Evolutionary conservation across 2,888 invertebrate species (phyloP), one percentile per base, ranked within the genome.

Genomic region (Osedax frankpressi): DNA sequence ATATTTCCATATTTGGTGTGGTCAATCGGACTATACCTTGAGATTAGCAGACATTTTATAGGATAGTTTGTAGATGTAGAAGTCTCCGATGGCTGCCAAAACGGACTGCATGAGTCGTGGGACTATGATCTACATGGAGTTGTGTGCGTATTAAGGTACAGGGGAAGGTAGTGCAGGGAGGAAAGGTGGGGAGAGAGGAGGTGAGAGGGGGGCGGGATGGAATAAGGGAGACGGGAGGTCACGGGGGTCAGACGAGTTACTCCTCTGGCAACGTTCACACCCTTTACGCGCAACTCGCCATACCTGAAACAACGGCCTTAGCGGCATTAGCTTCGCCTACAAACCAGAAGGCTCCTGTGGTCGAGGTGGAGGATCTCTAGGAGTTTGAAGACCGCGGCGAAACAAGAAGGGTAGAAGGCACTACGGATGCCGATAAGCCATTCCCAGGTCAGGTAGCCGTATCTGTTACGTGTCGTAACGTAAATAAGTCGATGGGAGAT

Each of bases 371-470:
- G 82, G 11, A 89, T 77, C 29, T 89, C 88, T 65, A 95, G 84
- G 11, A 89, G 29, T 81, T 89, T 89, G 82, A 92, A 95, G 0
- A 93, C 77, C 14, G 87, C 84, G n/a, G 92, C 89, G 78, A 96
- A 89, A 1, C 92, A 77, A 75, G 89, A 86, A 0, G 96, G 95
- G 82, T 94, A 92, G 2, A 92, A 81, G 81, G 91, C 93, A 81
- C 92, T 94, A 77, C 97, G 88, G 74, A 97, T 89, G 26, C 92
- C 92, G 77, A 88, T 85, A 65, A 86, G 86, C 97, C 97, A 97
- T 85, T 97, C 97, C 97, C 97, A 98, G 1, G 96, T 94, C 75
- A 92, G 83, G 79, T 91, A 89, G 71, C 96, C 96, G 86, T 93
- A 94, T 29, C 83, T 83, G 30, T 65, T n/a, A n/a, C n/a, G n/a